phyloP scores from a whole-genome alignment of 2,888 invertebrate species.

The Lottia scabra region DNA sequence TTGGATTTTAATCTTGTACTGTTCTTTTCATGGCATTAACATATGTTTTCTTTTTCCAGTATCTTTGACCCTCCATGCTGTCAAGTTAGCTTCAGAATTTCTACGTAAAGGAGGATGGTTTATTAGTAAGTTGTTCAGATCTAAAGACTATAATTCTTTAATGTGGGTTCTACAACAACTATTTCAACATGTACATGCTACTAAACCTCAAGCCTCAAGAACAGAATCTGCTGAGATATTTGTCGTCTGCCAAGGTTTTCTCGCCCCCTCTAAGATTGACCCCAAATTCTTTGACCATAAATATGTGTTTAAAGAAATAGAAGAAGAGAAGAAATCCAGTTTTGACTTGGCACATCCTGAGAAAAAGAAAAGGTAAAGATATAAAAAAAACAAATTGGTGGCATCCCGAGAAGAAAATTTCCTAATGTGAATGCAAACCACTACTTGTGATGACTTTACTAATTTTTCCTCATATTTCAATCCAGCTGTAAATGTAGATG shows the following conservation, averaged over 20 bases:
- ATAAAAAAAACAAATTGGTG: no score
- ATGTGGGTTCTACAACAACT: slow-evolving; percentile 96
- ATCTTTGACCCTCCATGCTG: slow-evolving; percentile 88
- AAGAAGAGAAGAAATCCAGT: slow-evolving; percentile 41
- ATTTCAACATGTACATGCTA: slow-evolving; percentile 93
- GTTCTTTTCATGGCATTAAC: no score
- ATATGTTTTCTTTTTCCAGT: slow-evolving; percentile 69
- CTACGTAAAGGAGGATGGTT: slow-evolving; percentile 94
- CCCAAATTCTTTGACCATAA: slow-evolving; percentile 92
- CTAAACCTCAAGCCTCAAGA: slow-evolving; percentile 98
- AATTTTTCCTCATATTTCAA: no score
- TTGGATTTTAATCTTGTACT: no score
- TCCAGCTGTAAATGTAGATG: no score
- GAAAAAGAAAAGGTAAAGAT: slow-evolving; percentile 57
- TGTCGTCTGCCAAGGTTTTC: slow-evolving; percentile 93
- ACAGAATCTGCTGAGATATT: slow-evolving; percentile 99
- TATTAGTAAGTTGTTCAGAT: slow-evolving; percentile 97
- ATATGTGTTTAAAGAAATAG: slow-evolving; percentile 92
- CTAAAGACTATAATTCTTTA: slow-evolving; percentile 95
- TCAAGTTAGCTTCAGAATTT: slow-evolving; percentile 92
- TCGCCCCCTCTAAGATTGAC: slow-evolving; percentile 90
- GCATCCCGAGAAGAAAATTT: no score
- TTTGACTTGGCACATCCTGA: slow-evolving; percentile 64
- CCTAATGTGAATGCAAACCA: background rate
- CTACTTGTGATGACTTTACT: no score